Conservation (phyloP, 2,113 vertebrate species). For the Oncorhynchus clarkii region DNA sequence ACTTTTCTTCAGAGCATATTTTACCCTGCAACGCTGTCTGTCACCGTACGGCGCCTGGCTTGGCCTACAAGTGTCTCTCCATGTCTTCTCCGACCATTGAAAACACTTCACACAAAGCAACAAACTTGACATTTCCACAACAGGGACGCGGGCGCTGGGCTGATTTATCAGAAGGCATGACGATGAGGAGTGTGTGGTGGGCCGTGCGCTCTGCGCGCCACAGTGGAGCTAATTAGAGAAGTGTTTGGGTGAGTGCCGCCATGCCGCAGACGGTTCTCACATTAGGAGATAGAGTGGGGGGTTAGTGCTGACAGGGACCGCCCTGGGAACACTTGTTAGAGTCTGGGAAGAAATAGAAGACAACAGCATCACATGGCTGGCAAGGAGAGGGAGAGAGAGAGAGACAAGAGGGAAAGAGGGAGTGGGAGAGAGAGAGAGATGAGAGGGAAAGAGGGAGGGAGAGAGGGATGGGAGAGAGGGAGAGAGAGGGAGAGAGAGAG, state of each 20-base stretch:
- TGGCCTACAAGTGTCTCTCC: slow-evolving; percentile 8
- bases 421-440: not conserved
- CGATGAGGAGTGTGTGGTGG: too few relatives aligned
- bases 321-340: slow-evolving; percentile 7
- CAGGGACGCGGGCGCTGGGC: not conserved
- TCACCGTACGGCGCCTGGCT: not conserved
- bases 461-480: too few relatives aligned
- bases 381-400: too few relatives aligned
- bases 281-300: not conserved
- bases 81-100: slow-evolving; percentile 4
- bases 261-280: not conserved
- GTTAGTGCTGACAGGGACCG: slow-evolving; percentile 7
- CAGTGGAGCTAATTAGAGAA: slow-evolving; percentile 9
- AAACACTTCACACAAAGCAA: not conserved
- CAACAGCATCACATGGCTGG: slow-evolving; percentile 1
- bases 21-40: not conserved
- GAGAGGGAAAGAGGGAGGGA: too few relatives aligned
- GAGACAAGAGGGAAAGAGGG: too few relatives aligned
- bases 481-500: too few relatives aligned
- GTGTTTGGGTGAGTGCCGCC: not conserved
- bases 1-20: not conserved
- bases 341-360: not conserved
- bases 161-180: slow-evolving; percentile 1
- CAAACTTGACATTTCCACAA: slow-evolving; percentile 2
- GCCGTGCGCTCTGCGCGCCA: not conserved